Percentiles rank a stretch among this genome's conserved stretches.
phyloP scores from a whole-genome alignment of 23 tunicate genomes.

The Aplidium turbinatum region DNA sequence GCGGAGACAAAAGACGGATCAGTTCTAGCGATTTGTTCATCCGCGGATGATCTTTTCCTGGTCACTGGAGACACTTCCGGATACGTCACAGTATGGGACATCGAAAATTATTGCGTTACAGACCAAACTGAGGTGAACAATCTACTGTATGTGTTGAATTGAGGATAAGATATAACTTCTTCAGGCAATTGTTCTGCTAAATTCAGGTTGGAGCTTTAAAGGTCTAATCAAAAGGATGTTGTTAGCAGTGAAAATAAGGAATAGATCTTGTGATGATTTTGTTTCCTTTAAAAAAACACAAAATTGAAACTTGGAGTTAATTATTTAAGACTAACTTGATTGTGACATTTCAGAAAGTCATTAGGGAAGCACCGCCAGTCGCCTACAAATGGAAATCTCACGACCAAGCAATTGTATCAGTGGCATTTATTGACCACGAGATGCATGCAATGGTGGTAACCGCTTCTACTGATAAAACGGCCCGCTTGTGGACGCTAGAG shows the following conservation, averaged over 20 bases:
- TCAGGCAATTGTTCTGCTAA: neutral
- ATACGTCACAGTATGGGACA: slow-evolving; percentile 73
- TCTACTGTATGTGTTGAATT: neutral
- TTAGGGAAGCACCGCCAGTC: slow-evolving; percentile 46
- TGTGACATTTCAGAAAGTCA: neutral
- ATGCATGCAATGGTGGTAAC: slow-evolving; percentile 67
- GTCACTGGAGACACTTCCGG: slow-evolving; percentile 79
- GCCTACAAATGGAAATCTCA: slow-evolving; percentile 77
- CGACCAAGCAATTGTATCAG: slow-evolving; percentile 73
- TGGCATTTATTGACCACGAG: slow-evolving; percentile 74
- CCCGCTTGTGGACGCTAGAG: slow-evolving; percentile 94
- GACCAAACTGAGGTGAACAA: slow-evolving; percentile 37
- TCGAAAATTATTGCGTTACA: slow-evolving; percentile 65
- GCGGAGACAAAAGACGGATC: slow-evolving; percentile 55
- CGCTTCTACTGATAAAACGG: slow-evolving; percentile 84
- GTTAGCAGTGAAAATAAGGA: too few species aligned
- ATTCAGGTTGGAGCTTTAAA: too few species aligned
- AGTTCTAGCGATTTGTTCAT: slow-evolving; percentile 52
- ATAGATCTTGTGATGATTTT: too few species aligned
- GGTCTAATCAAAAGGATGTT: too few species aligned
- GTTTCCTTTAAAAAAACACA: too few species aligned
- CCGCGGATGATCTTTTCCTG: slow-evolving; percentile 60
- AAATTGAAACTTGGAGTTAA: too few species aligned
- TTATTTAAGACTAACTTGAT: too few species aligned
- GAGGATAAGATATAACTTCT: neutral